Evolutionary conservation across 2,113 vertebrate species (phyloP).

Genomic region (Lepisosteus oculatus): DNA sequence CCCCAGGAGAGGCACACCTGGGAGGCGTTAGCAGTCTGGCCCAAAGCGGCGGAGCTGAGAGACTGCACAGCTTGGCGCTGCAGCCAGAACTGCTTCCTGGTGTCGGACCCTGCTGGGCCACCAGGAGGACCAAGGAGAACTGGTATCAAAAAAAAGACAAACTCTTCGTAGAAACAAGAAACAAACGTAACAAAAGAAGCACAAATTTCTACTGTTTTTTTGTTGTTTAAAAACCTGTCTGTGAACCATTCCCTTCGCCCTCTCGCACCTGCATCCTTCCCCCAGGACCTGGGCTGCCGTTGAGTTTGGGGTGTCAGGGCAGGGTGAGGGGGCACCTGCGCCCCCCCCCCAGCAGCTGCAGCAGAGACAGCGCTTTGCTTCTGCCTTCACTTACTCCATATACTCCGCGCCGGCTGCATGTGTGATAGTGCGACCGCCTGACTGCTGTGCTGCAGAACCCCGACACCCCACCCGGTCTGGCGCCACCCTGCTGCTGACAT

Average conservation of each 20-base stretch:
- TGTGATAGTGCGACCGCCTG: not conserved
- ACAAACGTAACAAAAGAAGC: constrained; percentile 68
- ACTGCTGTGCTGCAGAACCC: not conserved
- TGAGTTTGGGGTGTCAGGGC: constrained; percentile 3
- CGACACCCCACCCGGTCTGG: not conserved
- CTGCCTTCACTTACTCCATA: not conserved
- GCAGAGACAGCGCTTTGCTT: not conserved
- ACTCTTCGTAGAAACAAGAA: constrained; percentile 36
- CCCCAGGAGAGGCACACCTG: not conserved
- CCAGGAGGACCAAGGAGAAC: constrained; percentile 41
- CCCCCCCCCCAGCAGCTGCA: too few relatives aligned
- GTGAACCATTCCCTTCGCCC: constrained; percentile 54
- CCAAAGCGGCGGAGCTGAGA: constrained; percentile 25
- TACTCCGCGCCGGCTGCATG: constrained; percentile 8
- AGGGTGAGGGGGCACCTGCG: not conserved
- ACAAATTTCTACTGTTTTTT: constrained; percentile 73
- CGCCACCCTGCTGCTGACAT: too few relatives aligned
- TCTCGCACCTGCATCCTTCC: constrained; percentile 26
- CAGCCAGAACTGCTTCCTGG: constrained; percentile 36
- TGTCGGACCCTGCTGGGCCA: constrained; percentile 36
- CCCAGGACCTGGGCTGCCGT: constrained; percentile 21
- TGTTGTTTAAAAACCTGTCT: constrained; percentile 46
- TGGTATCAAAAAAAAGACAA: constrained; percentile 42
- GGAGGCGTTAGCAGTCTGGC: constrained; percentile 24
- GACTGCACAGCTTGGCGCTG: constrained; percentile 18